Conservation (phyloP, 2,888 invertebrate genomes). For the Alloplasta piceator region DNA sequence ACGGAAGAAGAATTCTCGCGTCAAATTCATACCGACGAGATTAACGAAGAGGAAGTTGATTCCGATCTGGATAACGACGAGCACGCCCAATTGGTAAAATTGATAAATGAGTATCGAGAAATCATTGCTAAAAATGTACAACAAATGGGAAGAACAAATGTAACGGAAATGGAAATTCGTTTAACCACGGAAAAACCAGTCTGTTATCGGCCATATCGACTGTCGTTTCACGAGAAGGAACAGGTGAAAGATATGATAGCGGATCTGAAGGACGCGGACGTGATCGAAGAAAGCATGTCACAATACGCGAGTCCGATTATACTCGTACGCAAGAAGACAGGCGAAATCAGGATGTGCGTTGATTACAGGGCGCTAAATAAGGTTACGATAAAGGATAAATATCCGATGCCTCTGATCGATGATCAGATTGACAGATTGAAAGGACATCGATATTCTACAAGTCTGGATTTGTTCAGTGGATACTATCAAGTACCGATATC, state of each 20-base stretch:
- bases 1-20: too few species aligned
- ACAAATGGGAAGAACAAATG: constrained; percentile 61
- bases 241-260: constrained; percentile 60
- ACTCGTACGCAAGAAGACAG: constrained; percentile 67
- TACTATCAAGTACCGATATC: constrained; percentile 76
- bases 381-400: constrained; percentile 73
- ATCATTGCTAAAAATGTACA: constrained; percentile 43
- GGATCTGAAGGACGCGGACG: constrained; percentile 35
- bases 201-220: constrained; percentile 70
- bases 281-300: constrained; percentile 59
- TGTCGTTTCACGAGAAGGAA: constrained; percentile 66
- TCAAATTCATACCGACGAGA: too few species aligned
- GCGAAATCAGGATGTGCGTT: constrained; percentile 68
- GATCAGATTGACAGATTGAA: constrained; percentile 76
- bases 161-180: constrained; percentile 68
- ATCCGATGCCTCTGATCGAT: constrained; percentile 77
- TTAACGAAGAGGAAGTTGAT: too few species aligned
- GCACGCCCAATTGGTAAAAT: too few species aligned
- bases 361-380: constrained; percentile 73
- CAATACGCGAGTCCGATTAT: constrained; percentile 67
- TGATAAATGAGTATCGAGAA: constrained; percentile 1
- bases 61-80: too few species aligned
- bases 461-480: constrained; percentile 74
- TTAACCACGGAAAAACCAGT: constrained; percentile 67
- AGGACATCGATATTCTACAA: constrained; percentile 71